Percentiles rank a stretch among this genome's conserved stretches.
phyloP scores from a whole-genome alignment of 2,888 invertebrate species.

The Drosophila colorata region DNA sequence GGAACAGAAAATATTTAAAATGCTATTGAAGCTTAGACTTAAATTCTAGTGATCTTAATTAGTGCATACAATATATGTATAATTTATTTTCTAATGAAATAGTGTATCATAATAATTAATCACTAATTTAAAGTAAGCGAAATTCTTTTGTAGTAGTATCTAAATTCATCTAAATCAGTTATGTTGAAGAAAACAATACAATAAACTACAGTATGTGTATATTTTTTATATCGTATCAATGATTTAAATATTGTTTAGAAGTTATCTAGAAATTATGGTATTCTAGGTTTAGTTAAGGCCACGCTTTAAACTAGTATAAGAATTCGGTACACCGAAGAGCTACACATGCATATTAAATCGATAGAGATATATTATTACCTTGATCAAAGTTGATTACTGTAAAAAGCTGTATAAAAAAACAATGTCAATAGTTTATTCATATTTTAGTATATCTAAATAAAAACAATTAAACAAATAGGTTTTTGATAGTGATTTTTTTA shows the following conservation, averaged over 20 bases:
- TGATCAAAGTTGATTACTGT: conserved; percentile 29
- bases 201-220: conserved; percentile 45
- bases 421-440: conserved; percentile 7
- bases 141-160: conserved; percentile 35
- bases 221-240: conserved; percentile 41
- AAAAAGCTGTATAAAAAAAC: conserved; percentile 33
- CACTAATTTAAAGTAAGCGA: conserved; percentile 29
- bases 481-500: not conserved
- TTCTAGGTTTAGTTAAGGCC: conserved; percentile 14
- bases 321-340: conserved; percentile 19
- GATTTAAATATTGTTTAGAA: conserved; percentile 30
- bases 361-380: conserved; percentile 1
- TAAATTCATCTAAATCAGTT: conserved; percentile 31
- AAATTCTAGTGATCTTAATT: conserved; percentile 43
- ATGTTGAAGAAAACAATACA: conserved; percentile 31
- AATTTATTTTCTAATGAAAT: conserved; percentile 48
- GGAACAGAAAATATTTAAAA: conserved; percentile 19
- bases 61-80: conserved; percentile 47
- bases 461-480: not conserved
- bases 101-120: conserved; percentile 50
- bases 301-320: conserved; percentile 20
- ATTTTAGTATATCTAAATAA: conserved; percentile 11
- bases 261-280: conserved; percentile 15
- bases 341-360: conserved; percentile 8
- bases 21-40: conserved; percentile 32